Evolutionary conservation across 2,888 invertebrate genomes (phyloP).

Genomic region (Harpalus rubripes): DNA sequence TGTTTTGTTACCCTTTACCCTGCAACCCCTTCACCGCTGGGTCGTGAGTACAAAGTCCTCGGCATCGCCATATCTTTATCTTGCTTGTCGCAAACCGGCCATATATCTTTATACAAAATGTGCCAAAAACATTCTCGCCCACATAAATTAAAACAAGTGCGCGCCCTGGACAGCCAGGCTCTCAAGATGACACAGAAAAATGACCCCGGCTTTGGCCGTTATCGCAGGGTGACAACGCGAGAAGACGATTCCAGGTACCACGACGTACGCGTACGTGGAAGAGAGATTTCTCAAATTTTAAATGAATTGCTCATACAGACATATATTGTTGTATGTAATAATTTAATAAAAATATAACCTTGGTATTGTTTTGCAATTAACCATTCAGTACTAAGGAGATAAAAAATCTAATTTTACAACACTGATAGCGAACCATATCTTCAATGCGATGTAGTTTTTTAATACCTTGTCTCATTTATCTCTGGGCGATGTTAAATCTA

Average conservation of each 20-base stretch:
- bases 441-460: no score
- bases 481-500: no score
- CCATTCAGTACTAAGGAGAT: no score
- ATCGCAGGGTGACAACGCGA: not conserved
- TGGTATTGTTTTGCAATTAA: no score
- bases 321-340: no score
- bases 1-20: not conserved
- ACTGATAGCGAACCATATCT: no score
- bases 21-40: not conserved
- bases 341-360: no score
- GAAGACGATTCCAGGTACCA: not conserved
- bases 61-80: constrained; percentile 65
- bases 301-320: not conserved
- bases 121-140: constrained; percentile 67
- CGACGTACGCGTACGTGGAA: not conserved
- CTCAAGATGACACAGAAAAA: constrained; percentile 67
- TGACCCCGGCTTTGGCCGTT: constrained; percentile 47
- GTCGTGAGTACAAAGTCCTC: constrained; percentile 18
- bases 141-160: constrained; percentile 67
- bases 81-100: constrained; percentile 62
- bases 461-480: no score
- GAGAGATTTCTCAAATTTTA: not conserved
- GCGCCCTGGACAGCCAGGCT: constrained; percentile 7
- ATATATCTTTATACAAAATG: constrained; percentile 67
- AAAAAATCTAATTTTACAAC: no score